These are phyloP conservation scores for Diaphora mendica DNA, from an alignment of 2,888 invertebrate species.

Conservation along the genomic window DNA sequence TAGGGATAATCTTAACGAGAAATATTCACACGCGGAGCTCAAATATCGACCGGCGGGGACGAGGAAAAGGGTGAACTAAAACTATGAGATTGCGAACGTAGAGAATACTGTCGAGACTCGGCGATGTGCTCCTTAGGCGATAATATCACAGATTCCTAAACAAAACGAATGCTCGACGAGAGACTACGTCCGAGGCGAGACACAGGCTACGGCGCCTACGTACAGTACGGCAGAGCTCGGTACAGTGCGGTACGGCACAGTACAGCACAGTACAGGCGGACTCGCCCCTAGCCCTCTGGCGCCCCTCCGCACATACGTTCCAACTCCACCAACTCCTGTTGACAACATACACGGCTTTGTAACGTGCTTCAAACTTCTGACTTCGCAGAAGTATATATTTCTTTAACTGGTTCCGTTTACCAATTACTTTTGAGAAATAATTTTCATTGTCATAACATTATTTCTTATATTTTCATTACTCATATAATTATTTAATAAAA, in stretches of 20 bases:
- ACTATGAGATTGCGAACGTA: slow-evolving; percentile 68
- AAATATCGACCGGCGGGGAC: slow-evolving; percentile 19
- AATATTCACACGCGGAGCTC: slow-evolving; percentile 9
- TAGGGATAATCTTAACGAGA: slow-evolving; percentile 19
- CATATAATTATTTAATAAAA: background rate
- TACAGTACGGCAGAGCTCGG: background rate
- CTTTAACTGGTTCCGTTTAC: background rate
- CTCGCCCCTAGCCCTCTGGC: slow-evolving; percentile 17
- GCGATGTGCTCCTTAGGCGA: slow-evolving; percentile 74
- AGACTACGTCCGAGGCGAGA: slow-evolving; percentile 10
- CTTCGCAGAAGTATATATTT: background rate
- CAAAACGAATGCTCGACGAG: slow-evolving; percentile 59
- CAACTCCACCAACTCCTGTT: slow-evolving; percentile 75
- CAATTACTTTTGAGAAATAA: background rate
- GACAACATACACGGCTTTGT: slow-evolving; percentile 13
- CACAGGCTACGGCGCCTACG: slow-evolving; percentile 4
- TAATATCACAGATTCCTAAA: slow-evolving; percentile 84
- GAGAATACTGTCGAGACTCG: slow-evolving; percentile 44
- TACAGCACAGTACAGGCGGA: background rate
- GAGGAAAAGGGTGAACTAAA: slow-evolving; percentile 47
- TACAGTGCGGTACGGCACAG: background rate
- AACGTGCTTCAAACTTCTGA: background rate
- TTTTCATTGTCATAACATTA: slow-evolving; percentile 5
- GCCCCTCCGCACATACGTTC: slow-evolving; percentile 75
- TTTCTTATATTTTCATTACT: slow-evolving; percentile 10